Evolutionary conservation across 2,797 vertebrate genomes (phyloP).

Genomic region (Hipposideros larvatus): DNA sequence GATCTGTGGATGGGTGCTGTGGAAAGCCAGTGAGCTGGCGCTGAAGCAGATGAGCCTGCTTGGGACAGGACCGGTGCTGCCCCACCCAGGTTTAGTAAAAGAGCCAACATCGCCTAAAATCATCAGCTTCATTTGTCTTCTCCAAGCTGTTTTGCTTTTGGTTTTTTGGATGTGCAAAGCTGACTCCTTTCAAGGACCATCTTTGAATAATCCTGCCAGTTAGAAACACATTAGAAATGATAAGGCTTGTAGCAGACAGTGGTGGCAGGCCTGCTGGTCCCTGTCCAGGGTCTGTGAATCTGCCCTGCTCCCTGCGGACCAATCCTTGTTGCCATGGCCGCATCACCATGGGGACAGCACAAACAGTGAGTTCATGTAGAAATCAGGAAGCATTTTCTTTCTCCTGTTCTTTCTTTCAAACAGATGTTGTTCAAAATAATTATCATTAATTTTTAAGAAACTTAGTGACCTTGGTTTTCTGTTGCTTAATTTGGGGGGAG

Average conservation of each 20-base stretch:
- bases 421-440: constrained; percentile 39
- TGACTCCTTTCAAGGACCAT: background rate
- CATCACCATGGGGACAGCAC: background rate
- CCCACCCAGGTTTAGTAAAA: too few relatives aligned
- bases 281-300: fast-evolving
- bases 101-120: background rate
- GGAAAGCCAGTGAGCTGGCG: too few relatives aligned
- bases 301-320: fast-evolving
- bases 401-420: background rate
- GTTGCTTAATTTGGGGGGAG: background rate
- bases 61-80: background rate
- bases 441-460: background rate
- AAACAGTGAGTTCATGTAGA: fast-evolving
- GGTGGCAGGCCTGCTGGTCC: background rate
- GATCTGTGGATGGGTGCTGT: too few relatives aligned
- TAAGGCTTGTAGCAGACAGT: background rate
- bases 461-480: background rate
- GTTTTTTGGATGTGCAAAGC: background rate
- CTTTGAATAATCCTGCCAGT: background rate
- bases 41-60: too few relatives aligned
- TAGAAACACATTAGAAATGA: background rate
- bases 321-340: constrained; percentile 52
- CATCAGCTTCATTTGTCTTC: background rate
- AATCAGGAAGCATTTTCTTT: background rate
- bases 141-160: background rate